Percentiles rank a stretch among this genome's conserved stretches.
Evolutionary conservation across 2,797 vertebrate genomes (phyloP).

Genomic region (Sparus aurata): DNA sequence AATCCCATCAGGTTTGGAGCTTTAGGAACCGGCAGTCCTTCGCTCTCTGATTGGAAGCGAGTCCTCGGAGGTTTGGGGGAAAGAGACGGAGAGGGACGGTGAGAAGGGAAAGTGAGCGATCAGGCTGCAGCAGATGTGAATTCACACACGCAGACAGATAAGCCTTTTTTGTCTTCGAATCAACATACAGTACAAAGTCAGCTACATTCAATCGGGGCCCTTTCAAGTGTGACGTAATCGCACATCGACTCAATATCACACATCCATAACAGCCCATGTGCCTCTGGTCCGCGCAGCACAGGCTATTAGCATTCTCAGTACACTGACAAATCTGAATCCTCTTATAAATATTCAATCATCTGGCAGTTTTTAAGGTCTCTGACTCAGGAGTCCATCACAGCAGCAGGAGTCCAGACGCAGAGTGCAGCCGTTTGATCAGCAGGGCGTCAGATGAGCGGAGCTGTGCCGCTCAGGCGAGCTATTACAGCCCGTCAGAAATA

Average conservation of each 20-base stretch:
- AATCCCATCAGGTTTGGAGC: conserved; percentile 60
- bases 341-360: conserved; percentile 40
- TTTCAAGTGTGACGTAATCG: conserved; percentile 23
- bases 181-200: neutral
- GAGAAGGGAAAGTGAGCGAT: conserved; percentile 10
- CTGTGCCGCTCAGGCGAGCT: conserved; percentile 14
- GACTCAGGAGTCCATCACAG: conserved; percentile 30
- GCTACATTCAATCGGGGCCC: neutral
- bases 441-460: conserved; percentile 6
- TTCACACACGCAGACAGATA: conserved; percentile 26
- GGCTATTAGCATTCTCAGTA: conserved; percentile 19
- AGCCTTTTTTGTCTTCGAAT: conserved; percentile 11
- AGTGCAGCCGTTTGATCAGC: conserved; percentile 21
- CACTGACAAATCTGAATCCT: conserved; percentile 38
- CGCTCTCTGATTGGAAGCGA: conserved; percentile 39
- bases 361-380: conserved; percentile 33
- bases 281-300: neutral
- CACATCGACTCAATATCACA: conserved; percentile 2
- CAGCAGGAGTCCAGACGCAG: conserved; percentile 30
- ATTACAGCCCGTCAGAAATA: conserved; percentile 16
- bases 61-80: conserved; percentile 47
- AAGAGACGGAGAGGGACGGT: conserved; percentile 7
- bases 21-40: conserved; percentile 47
- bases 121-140: conserved; percentile 30
- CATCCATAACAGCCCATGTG: conserved; percentile 14